Evolutionary conservation across 2,888 invertebrate species (phyloP).

Genomic region (Cephus rjabovi): DNA sequence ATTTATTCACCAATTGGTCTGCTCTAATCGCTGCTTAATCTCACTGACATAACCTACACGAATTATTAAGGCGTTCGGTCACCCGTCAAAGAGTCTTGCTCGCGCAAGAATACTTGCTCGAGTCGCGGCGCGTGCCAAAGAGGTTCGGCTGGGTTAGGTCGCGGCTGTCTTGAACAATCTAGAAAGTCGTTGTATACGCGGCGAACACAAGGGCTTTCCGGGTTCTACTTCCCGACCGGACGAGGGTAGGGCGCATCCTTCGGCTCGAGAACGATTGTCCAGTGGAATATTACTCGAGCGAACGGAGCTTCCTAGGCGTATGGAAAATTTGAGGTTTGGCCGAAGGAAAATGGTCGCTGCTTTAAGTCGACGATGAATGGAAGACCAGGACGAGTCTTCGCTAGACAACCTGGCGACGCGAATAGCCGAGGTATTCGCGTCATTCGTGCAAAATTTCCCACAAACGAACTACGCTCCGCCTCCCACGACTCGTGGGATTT

Average conservation of each 20-base stretch:
- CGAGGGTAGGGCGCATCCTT: not conserved
- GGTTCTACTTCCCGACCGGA: not conserved
- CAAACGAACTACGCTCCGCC: not conserved
- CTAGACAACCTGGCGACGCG: slow-evolving; percentile 49
- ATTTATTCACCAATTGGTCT: too few relatives aligned
- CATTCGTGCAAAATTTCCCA: not conserved
- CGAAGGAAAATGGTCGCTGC: not conserved
- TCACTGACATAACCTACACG: too few relatives aligned
- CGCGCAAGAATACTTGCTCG: not conserved
- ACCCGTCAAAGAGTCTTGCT: not conserved
- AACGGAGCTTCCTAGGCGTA: not conserved
- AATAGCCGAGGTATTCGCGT: slow-evolving; percentile 36
- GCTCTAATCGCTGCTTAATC: too few relatives aligned
- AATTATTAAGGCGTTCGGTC: not conserved
- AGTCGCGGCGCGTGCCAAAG: not conserved
- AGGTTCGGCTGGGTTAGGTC: not conserved
- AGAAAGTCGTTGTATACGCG: not conserved
- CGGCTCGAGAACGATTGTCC: not conserved
- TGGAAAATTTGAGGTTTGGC: not conserved
- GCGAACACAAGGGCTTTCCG: not conserved
- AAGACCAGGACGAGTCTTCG: slow-evolving; percentile 26
- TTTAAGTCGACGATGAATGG: not conserved
- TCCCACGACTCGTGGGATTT: slow-evolving; percentile 1
- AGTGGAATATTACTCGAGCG: not conserved
- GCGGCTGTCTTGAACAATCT: not conserved